Base-by-base conservation (phyloP, 2,113 vertebrate genomes). In the Prionailurus viverrinus region DNA sequence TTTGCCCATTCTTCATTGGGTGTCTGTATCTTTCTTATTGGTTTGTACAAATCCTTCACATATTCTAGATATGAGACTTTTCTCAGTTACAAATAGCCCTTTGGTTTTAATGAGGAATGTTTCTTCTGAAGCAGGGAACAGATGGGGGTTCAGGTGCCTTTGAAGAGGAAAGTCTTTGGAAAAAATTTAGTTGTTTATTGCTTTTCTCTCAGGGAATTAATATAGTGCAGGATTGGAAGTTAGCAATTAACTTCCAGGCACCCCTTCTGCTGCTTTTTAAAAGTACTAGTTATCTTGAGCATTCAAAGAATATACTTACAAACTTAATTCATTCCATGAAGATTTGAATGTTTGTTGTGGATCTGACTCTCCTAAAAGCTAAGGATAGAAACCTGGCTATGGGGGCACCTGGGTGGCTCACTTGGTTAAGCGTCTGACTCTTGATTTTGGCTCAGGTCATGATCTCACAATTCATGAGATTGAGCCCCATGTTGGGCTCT, bases 81-180 rank as follows among this genome's bases (percentile, higher is more conserved):
- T 86, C 55, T 86, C 13, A 27, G 31, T 86, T 78, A 90, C 18
- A 76, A 10, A 18, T 78, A 88, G 41, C 51, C 21, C 33, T 96
- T 87, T 61, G 69, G 39, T 51, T 79, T 79, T 65, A 96, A 95
- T 69, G 27, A 73, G 9, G 6, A 8, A 0, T 85, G 51, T 76
- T 95, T 71, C 79, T 97, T 94, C 55, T 65, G 16, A 95, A 68
- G 41, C 25, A 83, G 68, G 39, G 21, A n/a, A 63, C 74, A 83
- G 33, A 71, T 41, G 31, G 33, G n/a, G 41, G 3, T 69, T 65
- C 41, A 27, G 29, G 18, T 10, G 2, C 81, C 58, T 89, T 89
- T 71, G 48, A 51, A 79, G 88, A 89, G 23, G 41, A 55, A 61
- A 94, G 25, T 14, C 36, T 87, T 96, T 88, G 81, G 10, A 45